Base-by-base conservation (phyloP, 2,797 vertebrate genomes). In the Hybognathus amarus region DNA sequence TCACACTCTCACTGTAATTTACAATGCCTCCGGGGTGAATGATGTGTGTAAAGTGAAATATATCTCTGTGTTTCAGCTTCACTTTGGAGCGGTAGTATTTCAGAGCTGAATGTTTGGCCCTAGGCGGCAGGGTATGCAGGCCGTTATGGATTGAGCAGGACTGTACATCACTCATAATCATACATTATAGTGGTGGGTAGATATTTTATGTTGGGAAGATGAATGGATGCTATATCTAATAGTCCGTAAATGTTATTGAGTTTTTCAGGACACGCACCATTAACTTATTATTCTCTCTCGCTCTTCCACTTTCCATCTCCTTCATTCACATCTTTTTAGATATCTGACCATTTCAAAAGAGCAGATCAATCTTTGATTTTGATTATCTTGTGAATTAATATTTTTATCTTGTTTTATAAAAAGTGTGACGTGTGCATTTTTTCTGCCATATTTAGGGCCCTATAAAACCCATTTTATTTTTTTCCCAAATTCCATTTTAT, bases 221-320 rank as follows among this genome's bases (percentile, higher is more conserved):
- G 63, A 54, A 83, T 69, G 38, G 56, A 77, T 45, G 33, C 36
- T n/a, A 45, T 40, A 42, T 77, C 36, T 52, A 77, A 76, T 68
- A 33, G 47, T 77, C 45, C 18, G 20, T 83, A 69, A 83, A 77
- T 77, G 81, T 83, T 83, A 83, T 77, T 77, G 73, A 68, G 63
- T 83, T 83, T 82, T 77, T 76, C 71, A 30, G 50, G 81, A 68
- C 81, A 83, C 73, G 20, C 63, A 69, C 63, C 81, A 83, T 83
- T 67, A 69, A 77, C 38, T 68, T 83, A 70, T 82, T 71, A 70
- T 56, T 76, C 71, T 36, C 73, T 77, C 56, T 82, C 27, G 6
- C n/a, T 63, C 68, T 7, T 22, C 40, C 79, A 86, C 63, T 84
- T 24, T 56, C 78, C 85, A 24, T 80, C 79, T 88, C 56, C 67